These are phyloP conservation scores for Botia almorhae DNA, from an alignment of 2,797 vertebrate genomes.

Conservation along the genomic window DNA sequence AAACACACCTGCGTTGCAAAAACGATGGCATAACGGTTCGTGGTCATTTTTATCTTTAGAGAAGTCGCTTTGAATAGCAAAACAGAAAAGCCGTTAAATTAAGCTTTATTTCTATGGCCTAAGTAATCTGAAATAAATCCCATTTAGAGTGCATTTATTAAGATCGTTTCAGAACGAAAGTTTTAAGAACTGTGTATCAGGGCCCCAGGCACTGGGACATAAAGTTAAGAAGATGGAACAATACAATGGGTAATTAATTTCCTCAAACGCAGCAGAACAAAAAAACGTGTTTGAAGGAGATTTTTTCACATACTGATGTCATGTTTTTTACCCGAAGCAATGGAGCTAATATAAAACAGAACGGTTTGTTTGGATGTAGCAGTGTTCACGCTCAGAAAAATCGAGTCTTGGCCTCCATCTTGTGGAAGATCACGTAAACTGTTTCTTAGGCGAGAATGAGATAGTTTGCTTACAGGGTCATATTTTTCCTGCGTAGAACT, in stretches of 20 bases:
- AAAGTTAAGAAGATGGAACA: background rate
- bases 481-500: background rate
- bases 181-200: background rate
- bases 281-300: background rate
- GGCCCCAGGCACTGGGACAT: background rate
- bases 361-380: background rate
- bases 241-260: background rate
- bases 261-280: background rate
- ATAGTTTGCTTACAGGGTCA: background rate
- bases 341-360: background rate
- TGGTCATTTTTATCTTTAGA: background rate
- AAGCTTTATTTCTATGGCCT: background rate
- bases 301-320: slow-evolving; percentile 4
- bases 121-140: background rate
- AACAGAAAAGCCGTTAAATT: background rate
- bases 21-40: background rate
- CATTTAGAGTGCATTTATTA: background rate
- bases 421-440: background rate
- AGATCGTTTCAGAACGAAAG: background rate
- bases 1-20: slow-evolving; percentile 10
- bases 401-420: slow-evolving; percentile 13
- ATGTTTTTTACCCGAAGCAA: background rate
- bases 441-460: background rate
- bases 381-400: background rate
- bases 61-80: background rate